These are phyloP conservation scores for Lutraria rhynchaena DNA, from an alignment of 1,140 invertebrate species.

Conservation along the genomic window DNA sequence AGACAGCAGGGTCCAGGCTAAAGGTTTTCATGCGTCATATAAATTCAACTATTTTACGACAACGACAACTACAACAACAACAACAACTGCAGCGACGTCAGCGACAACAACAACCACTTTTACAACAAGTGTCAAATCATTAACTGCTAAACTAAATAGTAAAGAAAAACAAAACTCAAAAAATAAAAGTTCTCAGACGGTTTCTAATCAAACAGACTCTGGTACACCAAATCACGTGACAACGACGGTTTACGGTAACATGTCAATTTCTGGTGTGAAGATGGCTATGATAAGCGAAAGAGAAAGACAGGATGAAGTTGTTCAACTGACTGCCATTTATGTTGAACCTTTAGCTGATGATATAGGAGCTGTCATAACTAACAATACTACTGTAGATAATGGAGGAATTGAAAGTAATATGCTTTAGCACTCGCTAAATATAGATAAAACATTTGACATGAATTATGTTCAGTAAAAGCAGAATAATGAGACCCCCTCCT, in stretches of 20 bases:
- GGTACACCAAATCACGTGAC: not conserved
- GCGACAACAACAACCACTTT: constrained; percentile 6
- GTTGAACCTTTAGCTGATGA: constrained; percentile 14
- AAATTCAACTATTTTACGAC: constrained; percentile 63
- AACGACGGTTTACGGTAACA: not conserved
- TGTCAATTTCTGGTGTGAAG: constrained; percentile 12
- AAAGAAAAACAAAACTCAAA: not conserved
- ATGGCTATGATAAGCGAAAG: constrained; percentile 29
- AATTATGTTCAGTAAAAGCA: too few species aligned
- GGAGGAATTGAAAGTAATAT: constrained; percentile 8
- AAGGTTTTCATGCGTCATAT: constrained; percentile 73
- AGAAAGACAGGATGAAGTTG: not conserved
- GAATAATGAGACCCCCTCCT: too few species aligned
- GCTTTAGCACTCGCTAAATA: too few species aligned
- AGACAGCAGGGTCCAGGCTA: constrained; percentile 66
- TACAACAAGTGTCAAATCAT: too few species aligned
- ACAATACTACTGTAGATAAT: not conserved
- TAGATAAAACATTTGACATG: too few species aligned
- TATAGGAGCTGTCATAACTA: not conserved
- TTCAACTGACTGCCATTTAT: constrained; percentile 37
- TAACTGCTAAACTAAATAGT: not conserved
- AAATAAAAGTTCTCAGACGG: not conserved
- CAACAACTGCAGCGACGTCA: constrained; percentile 1
- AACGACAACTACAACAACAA: constrained; percentile 49
- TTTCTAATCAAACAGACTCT: not conserved